These are phyloP conservation scores for Oncorhynchus gorbuscha DNA, from an alignment of 2,113 vertebrate genomes.

Conservation along the genomic window DNA sequence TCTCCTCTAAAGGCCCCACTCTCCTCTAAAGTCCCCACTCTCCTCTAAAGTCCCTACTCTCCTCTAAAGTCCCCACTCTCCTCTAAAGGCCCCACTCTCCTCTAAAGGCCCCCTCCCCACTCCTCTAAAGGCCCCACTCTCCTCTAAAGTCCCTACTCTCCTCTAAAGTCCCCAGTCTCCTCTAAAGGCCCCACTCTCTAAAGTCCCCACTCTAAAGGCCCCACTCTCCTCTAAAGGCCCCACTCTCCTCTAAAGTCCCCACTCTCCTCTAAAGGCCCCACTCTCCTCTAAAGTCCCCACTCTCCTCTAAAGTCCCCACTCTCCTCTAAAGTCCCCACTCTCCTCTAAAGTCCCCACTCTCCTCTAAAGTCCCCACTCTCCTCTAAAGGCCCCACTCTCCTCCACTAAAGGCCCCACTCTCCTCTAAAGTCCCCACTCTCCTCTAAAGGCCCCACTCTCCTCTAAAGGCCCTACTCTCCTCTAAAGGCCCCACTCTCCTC, in stretches of 20 bases:
- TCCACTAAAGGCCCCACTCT: not conserved
- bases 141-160: not conserved
- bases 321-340: not conserved
- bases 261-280: not conserved
- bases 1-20: not conserved
- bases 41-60: not conserved
- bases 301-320: not conserved
- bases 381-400: not conserved
- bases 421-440: not conserved
- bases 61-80: not conserved
- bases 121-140: not conserved
- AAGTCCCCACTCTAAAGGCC: not conserved
- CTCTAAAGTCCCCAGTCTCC: not conserved
- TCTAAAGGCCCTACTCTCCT: not conserved
- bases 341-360: not conserved
- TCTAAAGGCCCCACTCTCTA: too few species aligned
- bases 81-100: too few species aligned
- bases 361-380: not conserved
- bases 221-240: not conserved
- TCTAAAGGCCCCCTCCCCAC: too few species aligned
- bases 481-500: not conserved
- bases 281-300: not conserved
- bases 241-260: not conserved
- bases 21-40: not conserved
- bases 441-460: not conserved